phyloP scores from a whole-genome alignment of 2,113 vertebrate species.

The Lophotis ruficrista region DNA sequence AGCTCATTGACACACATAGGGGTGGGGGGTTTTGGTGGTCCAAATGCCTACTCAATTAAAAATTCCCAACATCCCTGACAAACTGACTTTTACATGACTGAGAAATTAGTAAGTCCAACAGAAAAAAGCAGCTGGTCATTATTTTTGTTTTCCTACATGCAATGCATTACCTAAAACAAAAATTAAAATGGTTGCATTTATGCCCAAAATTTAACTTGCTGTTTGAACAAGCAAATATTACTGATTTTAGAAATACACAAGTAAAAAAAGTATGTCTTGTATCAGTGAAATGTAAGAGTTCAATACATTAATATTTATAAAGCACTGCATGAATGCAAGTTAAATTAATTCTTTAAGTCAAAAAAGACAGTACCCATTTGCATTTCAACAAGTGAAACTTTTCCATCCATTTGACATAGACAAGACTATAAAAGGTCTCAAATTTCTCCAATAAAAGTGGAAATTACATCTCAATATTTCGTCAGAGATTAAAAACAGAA shows the following conservation, averaged over 20 bases:
- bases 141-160: neutral
- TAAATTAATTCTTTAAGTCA: conserved; percentile 60
- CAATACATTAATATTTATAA: conserved; percentile 69
- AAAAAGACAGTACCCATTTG: conserved; percentile 40
- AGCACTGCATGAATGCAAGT: conserved; percentile 52
- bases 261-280: conserved; percentile 38
- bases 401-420: conserved; percentile 48
- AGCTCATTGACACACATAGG: neutral
- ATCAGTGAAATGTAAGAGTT: conserved; percentile 6
- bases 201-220: neutral
- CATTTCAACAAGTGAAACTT: conserved; percentile 66
- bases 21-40: neutral
- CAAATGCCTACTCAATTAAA: neutral
- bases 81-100: neutral
- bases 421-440: conserved; percentile 65
- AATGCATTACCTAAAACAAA: neutral
- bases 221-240: neutral
- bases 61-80: neutral
- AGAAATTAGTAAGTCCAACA: neutral
- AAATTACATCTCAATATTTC: conserved; percentile 77
- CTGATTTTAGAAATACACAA: neutral
- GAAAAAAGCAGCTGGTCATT: neutral
- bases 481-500: conserved; percentile 72
- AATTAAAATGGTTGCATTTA: neutral
- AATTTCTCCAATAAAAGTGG: conserved; percentile 72